Base-by-base conservation (phyloP, 2,888 invertebrate species). In the Dolomedes plantarius region DNA sequence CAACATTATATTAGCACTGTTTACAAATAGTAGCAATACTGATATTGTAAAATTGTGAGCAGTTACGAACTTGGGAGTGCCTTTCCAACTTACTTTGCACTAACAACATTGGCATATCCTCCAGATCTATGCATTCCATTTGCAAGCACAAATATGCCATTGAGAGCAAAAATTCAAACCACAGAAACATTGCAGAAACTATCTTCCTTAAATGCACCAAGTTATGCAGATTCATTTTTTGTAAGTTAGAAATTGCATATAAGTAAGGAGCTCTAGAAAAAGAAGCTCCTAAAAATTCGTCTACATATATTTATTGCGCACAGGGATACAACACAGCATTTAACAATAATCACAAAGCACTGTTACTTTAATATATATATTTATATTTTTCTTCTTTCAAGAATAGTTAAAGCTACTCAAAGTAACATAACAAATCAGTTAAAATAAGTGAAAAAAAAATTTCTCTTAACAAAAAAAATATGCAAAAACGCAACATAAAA, bases 21-120 rank as follows among this genome's bases (percentile, higher is more conserved):
- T 87, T 87, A 87, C 81, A 87, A 87, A 86, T 80, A 86, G 86
- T 87, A 81, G 87, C 87, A 87, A 87, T 87, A 87, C 81, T 82
- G 81, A 87, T 82, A 82, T 82, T 87, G 77, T 87, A 82, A 81
- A 87, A 87, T 71, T 81, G 86, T 86, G 87, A 87, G 87, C 87
- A 87, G 64, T 87, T 78, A 76, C 64, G 76, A 78, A 81, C 83
- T 77, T 82, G 71, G 56, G 81, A 67, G 83, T 77, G 77, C 73
- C 83, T 68, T 72, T 83, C 77, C 31, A 36, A 73, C 64, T 32
- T 27, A 67, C 76, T 77, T 71, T n/a, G 67, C 83, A 36, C 68
- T 80, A 73, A 80, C 71, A 32, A 75, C 81, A 73, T 80, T 36
- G 67, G 80, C 50, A 62, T 23, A 62, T 69, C 65, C 27, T 31